Conservation (phyloP, 2,113 vertebrate genomes). For the Microcebus lehilahytsara region DNA sequence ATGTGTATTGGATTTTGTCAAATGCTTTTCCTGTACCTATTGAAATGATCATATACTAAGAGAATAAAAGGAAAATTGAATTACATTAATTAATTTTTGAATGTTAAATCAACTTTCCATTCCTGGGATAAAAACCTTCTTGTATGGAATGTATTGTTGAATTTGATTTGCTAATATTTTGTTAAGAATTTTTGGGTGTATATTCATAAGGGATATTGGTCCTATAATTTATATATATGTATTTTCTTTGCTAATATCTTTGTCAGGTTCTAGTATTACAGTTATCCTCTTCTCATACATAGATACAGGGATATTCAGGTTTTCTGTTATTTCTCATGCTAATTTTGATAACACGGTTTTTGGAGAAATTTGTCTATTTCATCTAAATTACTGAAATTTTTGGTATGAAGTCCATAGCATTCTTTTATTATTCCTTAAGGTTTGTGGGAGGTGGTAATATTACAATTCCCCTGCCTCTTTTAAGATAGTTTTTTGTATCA, state of each 20-base stretch:
- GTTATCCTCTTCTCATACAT: not conserved
- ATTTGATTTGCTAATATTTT: slow-evolving; percentile 38
- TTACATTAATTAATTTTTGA: not conserved
- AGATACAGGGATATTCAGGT: not conserved
- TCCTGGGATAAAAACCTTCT: not conserved
- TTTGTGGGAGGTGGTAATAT: not conserved
- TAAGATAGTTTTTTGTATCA: not conserved
- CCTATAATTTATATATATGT: not conserved
- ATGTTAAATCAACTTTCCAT: not conserved
- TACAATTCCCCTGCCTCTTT: not conserved
- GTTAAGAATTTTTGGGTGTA: not conserved
- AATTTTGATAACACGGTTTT: not conserved
- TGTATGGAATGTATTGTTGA: not conserved
- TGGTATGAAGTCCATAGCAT: not conserved
- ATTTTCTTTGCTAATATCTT: not conserved
- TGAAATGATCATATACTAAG: not conserved
- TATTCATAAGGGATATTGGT: not conserved
- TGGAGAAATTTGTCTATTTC: not conserved
- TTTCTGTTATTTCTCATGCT: not conserved
- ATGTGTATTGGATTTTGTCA: slow-evolving; percentile 1
- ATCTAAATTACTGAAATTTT: slow-evolving; percentile 21
- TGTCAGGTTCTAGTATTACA: not conserved
- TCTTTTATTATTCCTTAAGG: not conserved
- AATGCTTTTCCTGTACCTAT: not conserved
- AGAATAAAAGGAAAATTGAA: not conserved